These are phyloP conservation scores for Rhincodon typus DNA, from an alignment of 2,797 vertebrate species.

Conservation along the genomic window DNA sequence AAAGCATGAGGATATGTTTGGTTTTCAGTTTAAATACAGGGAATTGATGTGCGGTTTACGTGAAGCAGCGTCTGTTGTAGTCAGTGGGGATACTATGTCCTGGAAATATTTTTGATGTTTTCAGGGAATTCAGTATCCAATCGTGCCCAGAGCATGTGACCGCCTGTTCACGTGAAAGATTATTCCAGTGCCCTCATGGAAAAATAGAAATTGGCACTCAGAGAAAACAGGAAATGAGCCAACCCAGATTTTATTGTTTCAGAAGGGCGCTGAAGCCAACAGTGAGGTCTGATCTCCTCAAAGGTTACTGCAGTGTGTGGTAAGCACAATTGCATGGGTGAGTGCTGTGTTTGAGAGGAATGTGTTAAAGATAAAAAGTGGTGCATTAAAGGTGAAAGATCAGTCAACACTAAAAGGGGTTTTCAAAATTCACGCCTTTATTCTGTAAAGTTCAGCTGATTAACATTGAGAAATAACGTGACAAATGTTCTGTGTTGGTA, in stretches of 20 bases:
- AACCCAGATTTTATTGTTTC: not conserved
- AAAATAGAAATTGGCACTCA: slow-evolving; percentile 12
- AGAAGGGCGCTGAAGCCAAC: not conserved
- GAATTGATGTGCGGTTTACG: not conserved
- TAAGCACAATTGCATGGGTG: not conserved
- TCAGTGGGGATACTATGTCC: too few relatives aligned
- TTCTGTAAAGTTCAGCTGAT: not conserved
- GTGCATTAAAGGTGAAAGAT: not conserved
- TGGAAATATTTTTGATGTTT: not conserved
- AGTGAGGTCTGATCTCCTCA: not conserved
- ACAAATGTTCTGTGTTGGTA: not conserved
- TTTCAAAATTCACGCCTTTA: not conserved
- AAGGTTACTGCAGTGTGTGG: slow-evolving; percentile 24
- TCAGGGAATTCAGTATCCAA: not conserved
- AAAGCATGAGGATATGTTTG: too few relatives aligned
- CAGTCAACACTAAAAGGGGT: not conserved
- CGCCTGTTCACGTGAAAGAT: not conserved
- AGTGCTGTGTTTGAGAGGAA: not conserved
- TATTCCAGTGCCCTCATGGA: slow-evolving; percentile 23
- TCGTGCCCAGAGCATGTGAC: not conserved
- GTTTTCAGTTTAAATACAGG: not conserved
- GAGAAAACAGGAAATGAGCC: not conserved
- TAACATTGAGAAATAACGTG: not conserved
- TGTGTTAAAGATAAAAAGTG: not conserved
- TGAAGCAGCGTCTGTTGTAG: not conserved